These are phyloP conservation scores for Daktulosphaira vitifoliae DNA, from an alignment of 1,140 invertebrate species.

Conservation along the genomic window DNA sequence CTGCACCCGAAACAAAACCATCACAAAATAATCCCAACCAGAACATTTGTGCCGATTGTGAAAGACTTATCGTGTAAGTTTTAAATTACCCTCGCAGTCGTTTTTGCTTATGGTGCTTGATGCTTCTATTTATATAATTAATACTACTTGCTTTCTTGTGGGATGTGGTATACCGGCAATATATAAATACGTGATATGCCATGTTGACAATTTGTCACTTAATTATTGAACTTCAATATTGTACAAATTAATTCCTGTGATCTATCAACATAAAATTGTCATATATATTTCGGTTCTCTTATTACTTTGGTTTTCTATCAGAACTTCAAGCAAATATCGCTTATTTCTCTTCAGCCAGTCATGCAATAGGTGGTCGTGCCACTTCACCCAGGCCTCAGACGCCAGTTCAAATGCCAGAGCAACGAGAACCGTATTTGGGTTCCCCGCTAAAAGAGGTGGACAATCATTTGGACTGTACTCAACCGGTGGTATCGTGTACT, in stretches of 20 bases:
- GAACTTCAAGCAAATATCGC: constrained; percentile 47
- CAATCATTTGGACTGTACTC: constrained; percentile 42
- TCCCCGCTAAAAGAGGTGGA: constrained; percentile 36
- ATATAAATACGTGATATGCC: no score
- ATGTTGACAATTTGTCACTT: no score
- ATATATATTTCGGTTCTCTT: no score
- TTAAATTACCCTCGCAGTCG: neutral
- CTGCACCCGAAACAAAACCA: constrained; percentile 55
- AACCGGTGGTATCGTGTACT: constrained; percentile 57
- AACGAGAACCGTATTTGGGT: constrained; percentile 25
- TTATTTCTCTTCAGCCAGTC: constrained; percentile 54
- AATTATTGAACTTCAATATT: no score
- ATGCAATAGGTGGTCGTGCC: constrained; percentile 52
- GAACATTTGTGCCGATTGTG: constrained; percentile 87
- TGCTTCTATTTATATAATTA: constrained; percentile 2
- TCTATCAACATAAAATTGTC: no score
- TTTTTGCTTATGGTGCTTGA: constrained; percentile 17
- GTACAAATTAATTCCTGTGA: no score
- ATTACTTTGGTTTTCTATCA: neutral
- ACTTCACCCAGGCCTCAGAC: constrained; percentile 46
- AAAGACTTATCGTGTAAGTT: constrained; percentile 88
- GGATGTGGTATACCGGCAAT: no score
- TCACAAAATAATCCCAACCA: constrained; percentile 61
- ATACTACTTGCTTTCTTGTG: neutral
- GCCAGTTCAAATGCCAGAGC: constrained; percentile 38